Evolutionary conservation across 2,113 vertebrate species (phyloP), one percentile per base, ranked within the genome.

Genomic region (Psammodynastes pulverulentus): DNA sequence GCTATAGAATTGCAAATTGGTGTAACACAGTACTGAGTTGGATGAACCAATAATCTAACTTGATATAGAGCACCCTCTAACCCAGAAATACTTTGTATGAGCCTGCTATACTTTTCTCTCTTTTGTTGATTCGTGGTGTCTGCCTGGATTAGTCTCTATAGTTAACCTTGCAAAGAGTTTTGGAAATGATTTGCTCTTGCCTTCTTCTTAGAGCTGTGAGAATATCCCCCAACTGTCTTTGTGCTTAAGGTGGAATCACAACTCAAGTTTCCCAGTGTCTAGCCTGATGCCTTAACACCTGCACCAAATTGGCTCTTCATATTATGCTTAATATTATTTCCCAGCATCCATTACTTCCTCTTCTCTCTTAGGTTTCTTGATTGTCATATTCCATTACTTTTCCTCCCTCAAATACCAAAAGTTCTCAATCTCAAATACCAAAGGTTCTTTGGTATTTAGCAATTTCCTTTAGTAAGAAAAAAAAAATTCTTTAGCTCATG

Each of bases 261-360:
- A 67, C 12, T 67, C 58, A n/a, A 67, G 15, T 39, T 34, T 72
- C n/a, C n/a, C 29, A 34, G 15, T 72, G 39, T 72, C n/a, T 72
- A 72, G 13, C 15, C n/a, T 39, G 67, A 6, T 39, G 17, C 6
- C n/a, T 72, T 72, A 72, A 72, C 67, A 39, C 15, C 2, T 72
- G n/a, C n/a, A 72, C 15, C 15, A 39, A 39, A 72, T 4, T 39
- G 15, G n/a, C 29, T 67, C 62, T 67, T 67, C 29, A 46, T 88
- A 29, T 51, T 84, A 79, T 34, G 17, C 26, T 46, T 54, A 84
- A 84, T 88, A 48, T 13, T 89, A 9, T 29, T 93, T 94, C 91
- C 95, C 95, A 95, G 93, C 48, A 92, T 0, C 0, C 13, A 88
- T 94, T 95, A 93, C 56, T 95, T 87, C 94, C 34, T 95, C 67